phyloP scores from a whole-genome alignment of 2,797 vertebrate genomes.

The Huso huso region DNA sequence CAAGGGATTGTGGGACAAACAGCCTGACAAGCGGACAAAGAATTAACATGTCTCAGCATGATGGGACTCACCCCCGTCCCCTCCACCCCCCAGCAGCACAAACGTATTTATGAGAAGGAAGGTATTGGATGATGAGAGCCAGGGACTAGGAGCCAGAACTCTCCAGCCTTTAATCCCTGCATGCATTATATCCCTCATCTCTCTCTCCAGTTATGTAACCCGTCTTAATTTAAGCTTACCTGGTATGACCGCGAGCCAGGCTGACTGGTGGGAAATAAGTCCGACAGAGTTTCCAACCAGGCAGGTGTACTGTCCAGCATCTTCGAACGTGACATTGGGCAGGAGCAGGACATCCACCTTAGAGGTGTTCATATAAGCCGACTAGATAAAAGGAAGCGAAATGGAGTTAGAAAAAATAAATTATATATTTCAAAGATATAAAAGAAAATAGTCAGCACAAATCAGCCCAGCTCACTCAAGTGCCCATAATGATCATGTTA shows the following conservation, averaged over 20 bases:
- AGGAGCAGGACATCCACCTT: constrained; percentile 53
- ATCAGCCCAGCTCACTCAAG: constrained; percentile 1
- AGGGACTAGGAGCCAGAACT: too few relatives aligned
- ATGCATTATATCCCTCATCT: too few relatives aligned
- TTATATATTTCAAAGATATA: neutral
- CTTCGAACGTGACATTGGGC: constrained; percentile 45
- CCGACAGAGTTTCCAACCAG: constrained; percentile 43
- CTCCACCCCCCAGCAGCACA: neutral
- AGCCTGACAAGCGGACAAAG: constrained; percentile 25
- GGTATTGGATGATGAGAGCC: too few relatives aligned
- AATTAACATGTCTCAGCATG: constrained; percentile 53
- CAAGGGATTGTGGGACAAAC: constrained; percentile 29
- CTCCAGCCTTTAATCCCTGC: too few relatives aligned
- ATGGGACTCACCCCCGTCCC: constrained; percentile 29
- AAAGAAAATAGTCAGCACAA: neutral
- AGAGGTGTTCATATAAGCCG: constrained; percentile 34
- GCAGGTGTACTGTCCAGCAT: constrained; percentile 62
- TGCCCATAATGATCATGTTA: neutral
- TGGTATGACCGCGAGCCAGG: constrained; percentile 58
- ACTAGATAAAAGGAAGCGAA: too few relatives aligned
- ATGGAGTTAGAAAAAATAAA: neutral
- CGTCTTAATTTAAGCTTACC: constrained; percentile 34
- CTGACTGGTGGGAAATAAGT: constrained; percentile 43
- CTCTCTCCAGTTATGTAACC: constrained; percentile 20
- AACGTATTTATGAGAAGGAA: too few relatives aligned